Conservation (phyloP, 1,140 invertebrate genomes). For the Wasmannia auropunctata region DNA sequence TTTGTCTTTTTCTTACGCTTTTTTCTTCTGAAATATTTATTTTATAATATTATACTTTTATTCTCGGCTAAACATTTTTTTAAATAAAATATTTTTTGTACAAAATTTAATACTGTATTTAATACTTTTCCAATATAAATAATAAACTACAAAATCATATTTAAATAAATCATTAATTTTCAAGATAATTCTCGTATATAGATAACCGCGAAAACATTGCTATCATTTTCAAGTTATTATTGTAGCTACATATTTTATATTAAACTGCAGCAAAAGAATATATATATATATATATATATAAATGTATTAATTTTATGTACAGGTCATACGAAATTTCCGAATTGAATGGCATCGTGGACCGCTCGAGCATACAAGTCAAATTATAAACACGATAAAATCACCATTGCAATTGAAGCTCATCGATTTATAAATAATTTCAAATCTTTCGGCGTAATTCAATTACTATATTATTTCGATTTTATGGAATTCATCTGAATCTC, state of each 20-base stretch:
- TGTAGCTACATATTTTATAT: no score
- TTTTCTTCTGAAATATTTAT: neutral
- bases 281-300: slow-evolving; percentile 13
- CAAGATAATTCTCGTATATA: neutral
- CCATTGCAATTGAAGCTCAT: slow-evolving; percentile 80
- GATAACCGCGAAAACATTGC: neutral
- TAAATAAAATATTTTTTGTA: neutral
- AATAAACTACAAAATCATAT: neutral
- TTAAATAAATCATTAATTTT: neutral
- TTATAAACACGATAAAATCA: slow-evolving; percentile 79
- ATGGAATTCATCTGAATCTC: neutral
- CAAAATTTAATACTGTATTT: slow-evolving; percentile 4
- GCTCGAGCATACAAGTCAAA: slow-evolving; percentile 74
- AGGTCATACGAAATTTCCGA: slow-evolving; percentile 80
- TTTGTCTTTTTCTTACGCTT: neutral
- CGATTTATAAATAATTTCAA: slow-evolving; percentile 64
- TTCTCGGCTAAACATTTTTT: neutral
- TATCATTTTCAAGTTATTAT: neutral
- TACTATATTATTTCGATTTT: neutral
- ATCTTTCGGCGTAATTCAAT: neutral
- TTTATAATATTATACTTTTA: neutral
- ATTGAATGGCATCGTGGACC: slow-evolving; percentile 81
- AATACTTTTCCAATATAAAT: neutral
- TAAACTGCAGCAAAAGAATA: neutral
- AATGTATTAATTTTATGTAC: neutral